Base-by-base conservation (phyloP, 2,113 vertebrate species). In the Panthera tigris region DNA sequence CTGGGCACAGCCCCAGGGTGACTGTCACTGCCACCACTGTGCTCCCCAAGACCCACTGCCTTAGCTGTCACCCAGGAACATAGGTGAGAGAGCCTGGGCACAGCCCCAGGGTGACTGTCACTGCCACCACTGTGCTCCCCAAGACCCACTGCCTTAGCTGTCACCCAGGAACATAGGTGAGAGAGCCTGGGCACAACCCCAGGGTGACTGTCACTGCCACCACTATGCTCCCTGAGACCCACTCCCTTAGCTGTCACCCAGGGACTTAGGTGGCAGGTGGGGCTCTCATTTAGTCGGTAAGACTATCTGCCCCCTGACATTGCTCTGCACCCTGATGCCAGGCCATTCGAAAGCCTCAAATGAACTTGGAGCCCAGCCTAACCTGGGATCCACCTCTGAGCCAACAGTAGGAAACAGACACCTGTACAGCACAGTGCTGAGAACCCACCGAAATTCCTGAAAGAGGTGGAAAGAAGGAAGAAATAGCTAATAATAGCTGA, bases 321-420 rank as follows among this genome's bases (percentile, higher is more conserved):
- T 5, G 0, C 14, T 33, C 8, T 1, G 39, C 50, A 12, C 31
- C 10, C 18, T 12, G 1, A 13, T 1, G 1, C 19, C 27, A 36
- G 16, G 1, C 4, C n/a, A 4, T 63, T 71, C 65, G 5, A 52
- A 86, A 94, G 5, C 23, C 50, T 95, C 11, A 1, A 1, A 0
- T 7, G 52, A 74, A 74, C 36, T 19, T 36, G 36, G n/a, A 73
- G 16, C 1, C 11, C 41, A 45, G 5, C n/a, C 16, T n/a, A 39
- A 55, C 45, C 89, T 23, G 4, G 7, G 4, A 1, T 9, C 74
- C 74, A 14, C 13, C 33, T 21, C 45, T 55, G n/a, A 81, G n/a
- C n/a, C 73, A 50, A 36, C 14, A 87, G 41, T 8, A 10, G 27
- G 39, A 85, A 55, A 18, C 25, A 39, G 73, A 0, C 15, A 31